Conservation (phyloP, 2,888 invertebrate genomes). For the Acleris emargana region DNA sequence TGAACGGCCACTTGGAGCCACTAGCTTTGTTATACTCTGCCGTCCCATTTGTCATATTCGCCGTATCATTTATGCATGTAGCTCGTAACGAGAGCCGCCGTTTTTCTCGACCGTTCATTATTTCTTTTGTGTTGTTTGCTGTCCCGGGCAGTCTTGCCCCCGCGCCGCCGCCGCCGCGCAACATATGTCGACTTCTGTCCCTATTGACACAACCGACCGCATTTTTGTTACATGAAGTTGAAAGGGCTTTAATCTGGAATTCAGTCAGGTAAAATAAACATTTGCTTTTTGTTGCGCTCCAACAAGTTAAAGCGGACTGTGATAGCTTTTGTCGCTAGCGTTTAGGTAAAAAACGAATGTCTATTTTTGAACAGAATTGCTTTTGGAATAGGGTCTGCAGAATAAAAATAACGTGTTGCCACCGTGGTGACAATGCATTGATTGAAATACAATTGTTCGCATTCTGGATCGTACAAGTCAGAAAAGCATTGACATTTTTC, state of each 20-base stretch:
- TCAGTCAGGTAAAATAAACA: constrained; percentile 72
- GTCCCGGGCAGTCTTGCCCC: constrained; percentile 65
- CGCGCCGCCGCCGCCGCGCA: constrained; percentile 62
- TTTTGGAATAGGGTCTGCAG: constrained; percentile 26
- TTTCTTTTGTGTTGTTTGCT: constrained; percentile 77
- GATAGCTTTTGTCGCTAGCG: constrained; percentile 43
- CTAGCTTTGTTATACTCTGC: constrained; percentile 82
- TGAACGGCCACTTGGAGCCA: constrained; percentile 82
- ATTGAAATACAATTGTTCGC: constrained; percentile 24
- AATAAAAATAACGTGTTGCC: constrained; percentile 30
- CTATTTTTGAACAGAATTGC: constrained; percentile 34
- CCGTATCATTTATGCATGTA: constrained; percentile 82
- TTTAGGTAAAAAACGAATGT: constrained; percentile 34
- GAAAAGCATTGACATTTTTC: background rate
- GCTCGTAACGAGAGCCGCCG: constrained; percentile 76
- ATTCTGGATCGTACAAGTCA: background rate
- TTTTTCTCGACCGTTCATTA: constrained; percentile 81
- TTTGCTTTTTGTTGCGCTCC: constrained; percentile 60
- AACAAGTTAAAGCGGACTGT: constrained; percentile 52
- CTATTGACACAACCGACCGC: constrained; percentile 68
- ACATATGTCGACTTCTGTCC: constrained; percentile 61
- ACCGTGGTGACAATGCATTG: constrained; percentile 25
- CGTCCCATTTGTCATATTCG: constrained; percentile 83
- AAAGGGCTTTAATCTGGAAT: constrained; percentile 71
- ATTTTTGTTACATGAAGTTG: constrained; percentile 71